Evolutionary conservation across 2,797 vertebrate genomes (phyloP), one percentile per base, ranked within the genome.

Genomic region (Cyprinella venusta): DNA sequence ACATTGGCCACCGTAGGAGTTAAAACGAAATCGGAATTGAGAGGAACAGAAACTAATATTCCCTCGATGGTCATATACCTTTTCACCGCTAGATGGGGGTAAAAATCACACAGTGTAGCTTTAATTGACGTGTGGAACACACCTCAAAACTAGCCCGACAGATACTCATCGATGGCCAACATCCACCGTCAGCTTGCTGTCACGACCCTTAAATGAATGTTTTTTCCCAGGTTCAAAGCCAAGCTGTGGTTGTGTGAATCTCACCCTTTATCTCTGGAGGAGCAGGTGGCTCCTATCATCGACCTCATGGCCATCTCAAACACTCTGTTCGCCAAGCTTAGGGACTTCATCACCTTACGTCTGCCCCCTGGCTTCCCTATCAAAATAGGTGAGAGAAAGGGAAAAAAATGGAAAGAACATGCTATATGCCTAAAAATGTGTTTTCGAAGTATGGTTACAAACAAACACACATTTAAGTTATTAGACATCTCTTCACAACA

Each of bases 231-330:
- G 95, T 99, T 99, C 90, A 99, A 99, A 92, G 98, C 97, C 3
- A 99, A 98, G 94, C 87, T 99, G 90, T 99, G 98, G 97, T 90
- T 99, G 89, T 98, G 97, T 50, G 98, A 99, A 92, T 96, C 97
- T 89, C 98, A 99, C 69, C 98, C 98, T 38, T 94, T 99, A 88
- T 99, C 98, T 75, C 94, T 99, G 91, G 92, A 94, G 13, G 97
- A 98, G 87, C 98, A 99, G 93, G 98, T 99, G 86, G 96, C 95
- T 80, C 98, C 98, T 80, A 99, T 99, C 93, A 97, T 99, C 6
- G 97, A 99, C 92, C 96, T 99, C 91, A 99, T 99, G 98, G 98
- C 98, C 38, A 97, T 98, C 92, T 98, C 97, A 85, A 99, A 98
- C 6, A 94, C 97, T 2, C 95, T 98, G 82, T 99, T 99, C 42